phyloP scores from a whole-genome alignment of 2,888 invertebrate genomes.

The Phengaris alcon region DNA sequence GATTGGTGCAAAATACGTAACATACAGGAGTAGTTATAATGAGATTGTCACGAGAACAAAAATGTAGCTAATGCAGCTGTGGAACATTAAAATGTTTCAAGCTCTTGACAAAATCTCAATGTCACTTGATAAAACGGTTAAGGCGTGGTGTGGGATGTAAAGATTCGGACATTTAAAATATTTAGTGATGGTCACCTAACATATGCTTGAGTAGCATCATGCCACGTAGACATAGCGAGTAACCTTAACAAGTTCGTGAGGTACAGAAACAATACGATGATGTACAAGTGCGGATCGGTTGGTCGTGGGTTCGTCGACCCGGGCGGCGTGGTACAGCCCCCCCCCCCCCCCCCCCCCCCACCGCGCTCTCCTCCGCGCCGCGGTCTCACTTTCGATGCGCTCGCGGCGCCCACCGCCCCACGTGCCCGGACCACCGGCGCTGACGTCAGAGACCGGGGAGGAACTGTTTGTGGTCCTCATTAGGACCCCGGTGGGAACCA shows the following conservation, averaged over 20 bases:
- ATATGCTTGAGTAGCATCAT: neutral
- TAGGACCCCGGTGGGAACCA: conserved; percentile 65
- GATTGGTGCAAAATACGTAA: too few species aligned
- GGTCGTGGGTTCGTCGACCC: conserved; percentile 70
- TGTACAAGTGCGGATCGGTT: conserved; percentile 73
- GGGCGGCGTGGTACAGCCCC: conserved; percentile 46
- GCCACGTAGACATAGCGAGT: conserved; percentile 6
- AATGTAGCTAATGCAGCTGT: too few species aligned
- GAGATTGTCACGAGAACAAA: too few species aligned
- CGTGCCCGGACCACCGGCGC: conserved; percentile 64
- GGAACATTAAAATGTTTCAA: too few species aligned
- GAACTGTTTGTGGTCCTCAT: conserved; percentile 63
- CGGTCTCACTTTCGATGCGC: conserved; percentile 76
- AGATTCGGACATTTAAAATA: neutral
- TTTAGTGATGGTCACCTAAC: neutral
- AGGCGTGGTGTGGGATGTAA: neutral
- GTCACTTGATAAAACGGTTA: too few species aligned
- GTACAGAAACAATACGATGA: conserved; percentile 73
- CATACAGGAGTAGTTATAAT: too few species aligned
- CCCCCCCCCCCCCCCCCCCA: conserved; percentile 45
- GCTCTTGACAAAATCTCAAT: too few species aligned
- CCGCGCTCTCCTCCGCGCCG: conserved; percentile 52
- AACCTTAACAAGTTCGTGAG: conserved; percentile 32
- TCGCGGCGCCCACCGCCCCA: conserved; percentile 67
- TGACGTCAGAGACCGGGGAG: conserved; percentile 70